Evolutionary conservation across 2,797 vertebrate species (phyloP), one percentile per base, ranked within the genome.

Genomic region (Brotula barbata): DNA sequence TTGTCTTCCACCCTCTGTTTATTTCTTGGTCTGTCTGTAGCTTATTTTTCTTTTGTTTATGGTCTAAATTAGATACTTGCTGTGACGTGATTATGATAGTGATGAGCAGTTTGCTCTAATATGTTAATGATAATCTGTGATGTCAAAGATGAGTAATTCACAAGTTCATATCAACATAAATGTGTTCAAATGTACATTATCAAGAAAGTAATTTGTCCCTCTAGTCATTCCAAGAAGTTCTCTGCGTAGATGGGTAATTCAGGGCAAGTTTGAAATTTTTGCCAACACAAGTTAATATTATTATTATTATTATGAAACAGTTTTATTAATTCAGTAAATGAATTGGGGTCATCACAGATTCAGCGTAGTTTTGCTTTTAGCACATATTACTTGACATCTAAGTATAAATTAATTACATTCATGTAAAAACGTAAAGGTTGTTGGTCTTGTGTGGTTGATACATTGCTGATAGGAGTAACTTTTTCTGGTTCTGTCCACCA

Each of bases 101-200:
- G 21, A 37, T 31, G 20, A 34, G 11, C 25, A 53, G 42, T 19
- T 23, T 12, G 14, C 58, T 25, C 34, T 67, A 69, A 79, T 58
- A 47, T 71, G 2, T 33, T 76, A 45, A 62, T 40, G 53, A 31
- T 69, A 52, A 63, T 23, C 62, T 62, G 19, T 22, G 34, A 20
- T 55, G 73, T 64, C 25, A 78, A 70, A n/a, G n/a, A n/a, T n/a
- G n/a, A n/a, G n/a, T 85, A 22, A 83, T 82, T 81, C 52, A 83
- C 64, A 65, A 36, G 23, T 65, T 59, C 68, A 72, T 75, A 58
- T 37, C 31, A 56, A 46, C 53, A 36, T 46, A 40, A 68, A 67
- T 62, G 16, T 50, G 44, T 55, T 6, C 28, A 43, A 43, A 47
- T 61, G 20, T 40, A 31, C 5, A 7, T 62, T 56, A 48, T 80